Percentiles rank a stretch among this genome's conserved stretches.
Evolutionary conservation across 1,140 invertebrate genomes (phyloP).

Genomic region (Pseudomyrmex flavicornis): DNA sequence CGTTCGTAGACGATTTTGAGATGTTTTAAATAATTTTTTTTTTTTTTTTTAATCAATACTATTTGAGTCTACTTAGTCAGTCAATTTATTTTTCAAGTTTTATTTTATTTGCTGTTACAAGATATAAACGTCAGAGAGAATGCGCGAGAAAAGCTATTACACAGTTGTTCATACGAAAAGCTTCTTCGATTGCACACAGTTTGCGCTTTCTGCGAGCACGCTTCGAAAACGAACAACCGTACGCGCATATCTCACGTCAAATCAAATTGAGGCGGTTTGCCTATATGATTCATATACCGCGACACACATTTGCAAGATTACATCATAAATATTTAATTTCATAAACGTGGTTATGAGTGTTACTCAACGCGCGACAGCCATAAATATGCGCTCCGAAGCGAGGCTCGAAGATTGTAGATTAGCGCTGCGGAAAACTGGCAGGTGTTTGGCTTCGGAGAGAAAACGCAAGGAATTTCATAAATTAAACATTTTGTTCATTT

Average conservation of each 20-base stretch:
- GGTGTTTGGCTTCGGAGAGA: no score
- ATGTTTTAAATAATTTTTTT: no score
- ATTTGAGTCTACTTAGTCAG: no score
- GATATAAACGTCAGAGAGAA: no score
- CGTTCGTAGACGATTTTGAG: no score
- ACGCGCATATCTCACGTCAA: constrained; percentile 26
- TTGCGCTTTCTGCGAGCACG: background rate
- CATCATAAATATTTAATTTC: constrained; percentile 64
- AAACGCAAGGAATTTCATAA: no score
- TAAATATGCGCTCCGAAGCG: background rate
- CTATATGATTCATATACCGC: constrained; percentile 39
- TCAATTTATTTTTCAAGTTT: no score
- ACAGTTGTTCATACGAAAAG: no score
- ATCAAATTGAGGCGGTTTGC: constrained; percentile 16
- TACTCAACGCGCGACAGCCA: constrained; percentile 2
- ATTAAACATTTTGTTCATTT: no score
- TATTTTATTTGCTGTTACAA: no score
- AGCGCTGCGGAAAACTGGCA: background rate
- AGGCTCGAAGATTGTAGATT: background rate
- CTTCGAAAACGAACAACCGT: background rate
- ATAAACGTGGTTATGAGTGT: constrained; percentile 18
- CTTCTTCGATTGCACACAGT: background rate
- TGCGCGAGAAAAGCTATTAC: no score
- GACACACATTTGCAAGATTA: constrained; percentile 35
- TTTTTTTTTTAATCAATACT: no score